Evolutionary conservation across 2,113 vertebrate genomes (phyloP), one percentile per base, ranked within the genome.

Genomic region (Lepus timidus): DNA sequence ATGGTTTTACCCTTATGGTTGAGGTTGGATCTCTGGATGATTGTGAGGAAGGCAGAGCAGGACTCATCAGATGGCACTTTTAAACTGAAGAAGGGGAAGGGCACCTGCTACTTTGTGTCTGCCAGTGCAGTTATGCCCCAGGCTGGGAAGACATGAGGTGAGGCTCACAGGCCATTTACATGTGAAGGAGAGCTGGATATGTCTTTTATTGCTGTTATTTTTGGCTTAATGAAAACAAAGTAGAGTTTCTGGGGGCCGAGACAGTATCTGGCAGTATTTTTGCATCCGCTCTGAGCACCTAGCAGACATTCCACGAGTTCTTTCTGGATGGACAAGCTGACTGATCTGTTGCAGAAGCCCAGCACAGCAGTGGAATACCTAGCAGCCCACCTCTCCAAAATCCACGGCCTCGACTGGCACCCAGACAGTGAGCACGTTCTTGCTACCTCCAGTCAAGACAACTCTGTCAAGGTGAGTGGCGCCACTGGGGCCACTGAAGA

Each of bases 391-490:
- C 98, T 99, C 94, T 99, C 99, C 4, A 99, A 99, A 98, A 99
- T 99, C 97, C 99, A 99, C 0, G 99, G 99, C 74, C 98, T 99
- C 67, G 99, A 99, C 96, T 99, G 99, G 99, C 99, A 99, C 88
- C 99, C 99, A 0, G 99, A 99, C 96, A 99, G 99, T 1, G 99
- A 99, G 96, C 99, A 99, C 83, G 98, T 99, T 33, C 97, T 99
- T 33, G 99, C 99, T 84, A 99, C 99, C 2, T 99, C 99, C 93
- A 99, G 99, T 96, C 99, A 99, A 97, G 99, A 99, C 98, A 99
- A 99, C 98, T 99, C 99, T 0, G 99, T 99, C 86, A 98, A 99
- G 98, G 99, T 99, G 96, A 98, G 98, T 87, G 36, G 51, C 17
- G 0, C 25, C n/a, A 7, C 0, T 3, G 11, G 78, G 88, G 14